Conservation (phyloP, 1,140 invertebrate genomes). For the Neotoxoptera formosana region DNA sequence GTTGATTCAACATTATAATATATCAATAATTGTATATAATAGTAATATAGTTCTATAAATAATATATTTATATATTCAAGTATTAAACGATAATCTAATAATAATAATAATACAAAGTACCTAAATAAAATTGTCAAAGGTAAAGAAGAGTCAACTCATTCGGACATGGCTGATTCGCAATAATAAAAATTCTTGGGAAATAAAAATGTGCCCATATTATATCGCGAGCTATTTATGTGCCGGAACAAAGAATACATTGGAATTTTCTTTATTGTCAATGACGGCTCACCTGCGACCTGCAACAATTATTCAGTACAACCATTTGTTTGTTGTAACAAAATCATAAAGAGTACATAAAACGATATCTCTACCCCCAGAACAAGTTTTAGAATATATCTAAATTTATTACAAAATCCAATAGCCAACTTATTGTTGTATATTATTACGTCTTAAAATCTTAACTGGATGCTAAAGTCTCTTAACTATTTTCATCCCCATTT, state of each 20-base stretch:
- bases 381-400: neutral
- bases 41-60: neutral
- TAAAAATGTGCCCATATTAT: constrained; percentile 23
- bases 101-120: neutral
- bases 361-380: neutral
- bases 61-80: neutral
- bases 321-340: neutral
- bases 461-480: neutral
- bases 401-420: neutral
- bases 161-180: constrained; percentile 4
- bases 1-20: no score
- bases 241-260: neutral
- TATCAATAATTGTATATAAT: neutral
- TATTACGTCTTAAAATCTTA: neutral
- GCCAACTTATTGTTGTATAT: neutral
- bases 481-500: neutral
- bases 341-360: neutral
- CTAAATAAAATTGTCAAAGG: neutral
- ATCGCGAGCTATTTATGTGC: neutral
- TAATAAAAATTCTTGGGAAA: constrained; percentile 11
- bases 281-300: constrained; percentile 13
- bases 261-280: constrained; percentile 22
- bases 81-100: neutral
- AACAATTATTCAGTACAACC: constrained; percentile 4
- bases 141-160: neutral